phyloP scores from a whole-genome alignment of 2,113 vertebrate species.

The Equus przewalskii region DNA sequence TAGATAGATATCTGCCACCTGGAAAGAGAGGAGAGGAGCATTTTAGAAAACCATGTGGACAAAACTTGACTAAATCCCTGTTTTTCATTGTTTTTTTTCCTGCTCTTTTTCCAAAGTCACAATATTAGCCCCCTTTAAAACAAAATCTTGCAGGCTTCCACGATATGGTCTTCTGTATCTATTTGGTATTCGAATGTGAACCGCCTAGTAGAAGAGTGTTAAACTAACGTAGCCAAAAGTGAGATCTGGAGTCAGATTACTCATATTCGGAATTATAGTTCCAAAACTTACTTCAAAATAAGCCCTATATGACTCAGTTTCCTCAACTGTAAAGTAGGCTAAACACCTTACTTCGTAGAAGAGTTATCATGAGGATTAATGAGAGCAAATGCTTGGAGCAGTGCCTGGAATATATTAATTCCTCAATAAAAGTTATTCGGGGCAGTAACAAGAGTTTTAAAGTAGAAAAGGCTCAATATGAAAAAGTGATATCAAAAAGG shows the following conservation, averaged over 20 bases:
- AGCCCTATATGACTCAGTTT: neutral
- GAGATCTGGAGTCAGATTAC: neutral
- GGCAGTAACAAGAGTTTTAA: neutral
- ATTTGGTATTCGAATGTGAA: neutral
- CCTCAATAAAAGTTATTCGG: slow-evolving; percentile 24
- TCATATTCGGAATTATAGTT: neutral
- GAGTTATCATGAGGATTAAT: neutral
- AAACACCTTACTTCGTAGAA: neutral
- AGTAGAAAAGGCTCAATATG: neutral
- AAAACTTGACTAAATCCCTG: neutral
- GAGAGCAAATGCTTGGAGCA: neutral
- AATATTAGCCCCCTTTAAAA: slow-evolving; percentile 9
- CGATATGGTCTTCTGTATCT: neutral
- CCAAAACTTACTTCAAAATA: neutral
- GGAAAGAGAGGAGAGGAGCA: neutral
- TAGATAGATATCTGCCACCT: slow-evolving; percentile 93
- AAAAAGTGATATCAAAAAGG: neutral
- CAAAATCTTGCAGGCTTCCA: neutral
- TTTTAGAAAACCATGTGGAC: slow-evolving; percentile 31
- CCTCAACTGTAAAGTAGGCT: slow-evolving; percentile 25
- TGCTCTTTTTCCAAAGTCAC: neutral
- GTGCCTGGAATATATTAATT: neutral
- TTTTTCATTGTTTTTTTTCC: too few relatives aligned
- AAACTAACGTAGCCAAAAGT: neutral
- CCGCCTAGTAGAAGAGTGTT: neutral